Conservation (phyloP, 64 coral and sea anemone species). For the Platygyra sinensis region DNA sequence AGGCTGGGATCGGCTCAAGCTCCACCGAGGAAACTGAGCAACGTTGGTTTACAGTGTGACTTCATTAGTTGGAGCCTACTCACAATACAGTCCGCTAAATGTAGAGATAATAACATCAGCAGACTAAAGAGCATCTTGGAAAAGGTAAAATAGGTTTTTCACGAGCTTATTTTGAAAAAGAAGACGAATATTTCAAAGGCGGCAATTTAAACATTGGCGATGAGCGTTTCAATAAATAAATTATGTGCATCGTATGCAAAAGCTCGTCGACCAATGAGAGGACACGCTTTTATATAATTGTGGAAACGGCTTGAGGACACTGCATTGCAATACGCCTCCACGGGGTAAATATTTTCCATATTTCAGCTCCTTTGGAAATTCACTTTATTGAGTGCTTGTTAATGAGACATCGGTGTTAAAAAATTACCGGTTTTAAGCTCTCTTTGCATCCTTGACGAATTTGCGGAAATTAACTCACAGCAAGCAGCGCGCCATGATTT, state of each 20-base stretch:
- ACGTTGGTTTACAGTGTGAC: too few species aligned
- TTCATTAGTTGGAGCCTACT: too few species aligned
- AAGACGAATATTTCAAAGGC: background rate
- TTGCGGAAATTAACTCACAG: background rate
- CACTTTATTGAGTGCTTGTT: background rate
- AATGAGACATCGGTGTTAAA: background rate
- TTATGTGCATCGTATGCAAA: conserved; percentile 4
- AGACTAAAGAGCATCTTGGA: too few species aligned
- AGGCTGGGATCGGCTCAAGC: too few species aligned
- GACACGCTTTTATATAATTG: background rate
- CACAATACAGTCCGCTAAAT: too few species aligned
- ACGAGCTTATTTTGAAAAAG: background rate
- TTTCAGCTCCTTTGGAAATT: background rate
- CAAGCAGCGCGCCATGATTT: background rate
- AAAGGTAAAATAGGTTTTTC: background rate
- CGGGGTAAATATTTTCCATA: background rate
- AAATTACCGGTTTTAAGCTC: background rate
- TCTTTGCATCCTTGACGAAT: background rate
- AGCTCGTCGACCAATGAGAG: background rate
- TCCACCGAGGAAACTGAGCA: too few species aligned
- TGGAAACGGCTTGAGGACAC: background rate
- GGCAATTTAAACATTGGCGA: background rate
- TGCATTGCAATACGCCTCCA: background rate
- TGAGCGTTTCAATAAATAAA: conserved; percentile 24
- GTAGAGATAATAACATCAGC: too few species aligned